phyloP scores from a whole-genome alignment of 2,113 vertebrate species.

The Hyperopisus bebe region DNA sequence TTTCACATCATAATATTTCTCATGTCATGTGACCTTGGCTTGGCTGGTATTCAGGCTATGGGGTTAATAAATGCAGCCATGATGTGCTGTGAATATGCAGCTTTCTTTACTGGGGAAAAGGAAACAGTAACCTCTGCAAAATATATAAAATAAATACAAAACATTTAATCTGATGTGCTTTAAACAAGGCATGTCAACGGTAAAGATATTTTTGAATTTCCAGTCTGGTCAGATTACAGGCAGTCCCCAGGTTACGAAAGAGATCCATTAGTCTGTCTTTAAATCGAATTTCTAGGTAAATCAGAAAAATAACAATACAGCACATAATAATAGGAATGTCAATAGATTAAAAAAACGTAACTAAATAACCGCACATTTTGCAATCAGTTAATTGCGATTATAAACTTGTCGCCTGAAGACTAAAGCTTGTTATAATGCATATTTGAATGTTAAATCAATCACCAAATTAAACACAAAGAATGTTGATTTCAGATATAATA shows the following conservation, averaged over 20 bases:
- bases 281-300: neutral
- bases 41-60: neutral
- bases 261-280: neutral
- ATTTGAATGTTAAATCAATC: no score
- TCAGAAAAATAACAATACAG: neutral
- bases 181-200: neutral
- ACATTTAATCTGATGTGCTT: neutral
- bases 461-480: no score
- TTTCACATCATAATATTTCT: conserved; percentile 6
- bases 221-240: conserved; percentile 26
- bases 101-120: neutral
- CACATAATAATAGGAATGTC: neutral
- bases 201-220: conserved; percentile 31
- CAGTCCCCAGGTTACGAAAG: neutral
- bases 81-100: neutral
- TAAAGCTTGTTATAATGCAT: no score
- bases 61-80: neutral
- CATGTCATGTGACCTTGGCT: no score
- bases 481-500: no score
- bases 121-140: neutral
- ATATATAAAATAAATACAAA: neutral
- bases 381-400: no score
- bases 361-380: no score
- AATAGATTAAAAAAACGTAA: no score
- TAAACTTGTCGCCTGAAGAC: no score